These are phyloP conservation scores for Melanocharis versteri DNA, from an alignment of 2,113 vertebrate species.

Conservation along the genomic window DNA sequence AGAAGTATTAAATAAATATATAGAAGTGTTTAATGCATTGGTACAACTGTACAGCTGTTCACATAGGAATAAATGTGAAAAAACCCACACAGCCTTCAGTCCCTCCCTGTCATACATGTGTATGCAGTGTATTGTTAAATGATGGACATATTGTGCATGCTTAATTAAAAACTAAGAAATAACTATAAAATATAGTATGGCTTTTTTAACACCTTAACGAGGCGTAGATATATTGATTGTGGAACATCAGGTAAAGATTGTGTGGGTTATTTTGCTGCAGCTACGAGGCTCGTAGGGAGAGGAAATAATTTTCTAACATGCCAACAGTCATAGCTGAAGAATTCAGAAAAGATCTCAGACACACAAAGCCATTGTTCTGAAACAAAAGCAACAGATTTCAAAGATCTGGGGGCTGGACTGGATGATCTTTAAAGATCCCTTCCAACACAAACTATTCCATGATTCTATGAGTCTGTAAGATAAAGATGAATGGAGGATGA, in stretches of 20 bases:
- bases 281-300: background rate
- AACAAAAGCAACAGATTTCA: constrained; percentile 12
- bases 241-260: background rate
- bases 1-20: background rate
- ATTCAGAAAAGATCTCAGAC: background rate
- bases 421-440: background rate
- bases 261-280: background rate
- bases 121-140: background rate
- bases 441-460: background rate
- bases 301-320: background rate
- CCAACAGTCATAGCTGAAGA: background rate
- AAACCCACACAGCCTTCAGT: background rate
- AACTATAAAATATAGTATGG: background rate
- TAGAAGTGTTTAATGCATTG: background rate
- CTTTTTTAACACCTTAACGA: background rate
- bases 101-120: background rate
- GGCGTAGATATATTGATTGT: background rate
- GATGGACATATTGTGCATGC: background rate
- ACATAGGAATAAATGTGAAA: background rate
- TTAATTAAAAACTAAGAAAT: background rate
- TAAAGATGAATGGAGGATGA: background rate
- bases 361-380: background rate
- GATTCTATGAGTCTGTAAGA: background rate
- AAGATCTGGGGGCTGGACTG: background rate
- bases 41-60: background rate